These are phyloP conservation scores for Cairina moschata DNA, from an alignment of 2,113 vertebrate species.

Conservation along the genomic window DNA sequence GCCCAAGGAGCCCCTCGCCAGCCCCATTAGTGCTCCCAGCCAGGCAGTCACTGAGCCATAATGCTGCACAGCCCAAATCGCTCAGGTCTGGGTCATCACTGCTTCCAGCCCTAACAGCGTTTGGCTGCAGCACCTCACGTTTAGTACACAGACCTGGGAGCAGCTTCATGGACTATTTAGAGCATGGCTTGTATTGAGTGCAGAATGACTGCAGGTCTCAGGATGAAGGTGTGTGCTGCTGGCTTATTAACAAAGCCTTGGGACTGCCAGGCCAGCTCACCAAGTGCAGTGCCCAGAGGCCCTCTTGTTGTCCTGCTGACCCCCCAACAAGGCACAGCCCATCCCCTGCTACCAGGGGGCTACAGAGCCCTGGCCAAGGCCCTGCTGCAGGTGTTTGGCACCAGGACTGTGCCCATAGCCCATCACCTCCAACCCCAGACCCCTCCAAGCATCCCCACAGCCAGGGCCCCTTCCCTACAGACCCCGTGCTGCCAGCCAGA, in stretches of 20 bases:
- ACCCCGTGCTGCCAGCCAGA: accelerated
- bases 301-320: not conserved
- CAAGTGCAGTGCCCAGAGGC: not conserved
- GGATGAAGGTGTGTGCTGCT: not conserved
- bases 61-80: not conserved
- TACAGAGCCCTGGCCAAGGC: not conserved
- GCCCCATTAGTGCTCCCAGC: accelerated
- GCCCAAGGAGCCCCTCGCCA: accelerated
- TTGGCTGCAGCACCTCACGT: not conserved
- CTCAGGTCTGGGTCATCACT: not conserved
- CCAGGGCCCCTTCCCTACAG: not conserved
- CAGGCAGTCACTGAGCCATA: accelerated
- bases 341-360: not conserved
- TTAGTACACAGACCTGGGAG: not conserved
- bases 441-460: not conserved
- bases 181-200: accelerated
- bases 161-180: not conserved
- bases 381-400: no score
- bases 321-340: accelerated
- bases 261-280: not conserved
- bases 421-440: accelerated
- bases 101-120: not conserved
- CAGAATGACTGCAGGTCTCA: not conserved
- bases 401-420: not conserved
- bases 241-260: not conserved